Percentiles rank a stretch among this genome's conserved stretches.
Evolutionary conservation across 2,797 vertebrate genomes (phyloP).

Genomic region (Acrocephalus scirpaceus): DNA sequence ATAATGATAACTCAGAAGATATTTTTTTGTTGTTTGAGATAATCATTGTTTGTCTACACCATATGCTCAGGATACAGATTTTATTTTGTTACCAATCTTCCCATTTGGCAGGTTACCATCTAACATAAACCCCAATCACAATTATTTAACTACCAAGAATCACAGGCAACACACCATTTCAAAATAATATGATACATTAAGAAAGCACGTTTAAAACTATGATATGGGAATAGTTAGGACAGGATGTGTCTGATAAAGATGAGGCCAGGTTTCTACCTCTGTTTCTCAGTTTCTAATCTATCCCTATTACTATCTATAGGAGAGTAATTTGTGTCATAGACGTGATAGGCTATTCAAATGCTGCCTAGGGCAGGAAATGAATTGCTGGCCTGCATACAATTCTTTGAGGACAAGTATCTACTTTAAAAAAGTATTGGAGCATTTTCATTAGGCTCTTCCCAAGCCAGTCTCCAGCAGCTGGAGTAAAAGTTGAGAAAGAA

Average conservation of each 20-base stretch:
- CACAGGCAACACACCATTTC: neutral
- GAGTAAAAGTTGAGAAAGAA: neutral
- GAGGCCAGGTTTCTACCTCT: neutral
- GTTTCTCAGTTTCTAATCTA: neutral
- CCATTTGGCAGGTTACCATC: neutral
- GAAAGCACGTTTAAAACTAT: neutral
- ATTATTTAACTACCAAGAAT: neutral
- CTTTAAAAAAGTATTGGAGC: neutral
- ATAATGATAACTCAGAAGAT: neutral
- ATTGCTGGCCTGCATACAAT: neutral
- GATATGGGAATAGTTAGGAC: neutral
- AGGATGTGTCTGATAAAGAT: neutral
- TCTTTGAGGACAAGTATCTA: neutral
- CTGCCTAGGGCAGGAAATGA: neutral
- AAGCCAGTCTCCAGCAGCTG: neutral
- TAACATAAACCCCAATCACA: neutral
- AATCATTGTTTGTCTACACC: neutral
- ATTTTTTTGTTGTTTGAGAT: neutral
- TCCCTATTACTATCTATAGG: no score
- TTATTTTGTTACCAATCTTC: neutral
- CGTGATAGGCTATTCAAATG: neutral
- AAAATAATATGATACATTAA: neutral
- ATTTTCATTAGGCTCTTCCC: neutral
- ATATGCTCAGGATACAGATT: neutral
- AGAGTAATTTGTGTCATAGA: neutral